phyloP scores from a whole-genome alignment of 2,888 invertebrate species.

The Lithosia quadra region DNA sequence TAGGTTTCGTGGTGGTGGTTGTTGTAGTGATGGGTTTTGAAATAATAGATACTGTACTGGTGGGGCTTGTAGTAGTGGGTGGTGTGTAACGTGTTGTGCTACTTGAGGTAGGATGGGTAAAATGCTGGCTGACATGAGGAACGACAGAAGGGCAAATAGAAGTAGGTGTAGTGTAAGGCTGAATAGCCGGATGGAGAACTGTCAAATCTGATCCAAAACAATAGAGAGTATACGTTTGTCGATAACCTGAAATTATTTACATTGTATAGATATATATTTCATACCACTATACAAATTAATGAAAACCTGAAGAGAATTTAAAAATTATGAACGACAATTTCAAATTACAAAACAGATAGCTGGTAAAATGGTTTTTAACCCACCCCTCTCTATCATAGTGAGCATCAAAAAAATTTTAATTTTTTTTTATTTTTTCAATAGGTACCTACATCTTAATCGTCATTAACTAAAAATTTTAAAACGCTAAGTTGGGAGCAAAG shows the following conservation, averaged over 20 bases:
- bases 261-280: background rate
- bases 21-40: background rate
- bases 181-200: background rate
- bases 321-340: background rate
- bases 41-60: background rate
- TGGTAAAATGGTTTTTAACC: background rate
- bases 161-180: background rate
- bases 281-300: background rate
- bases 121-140: background rate
- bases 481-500: too few relatives aligned
- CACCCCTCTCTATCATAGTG: background rate
- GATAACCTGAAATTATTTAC: slow-evolving; percentile 15
- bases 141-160: background rate
- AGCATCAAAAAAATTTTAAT: too few relatives aligned
- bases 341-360: too few relatives aligned
- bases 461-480: too few relatives aligned
- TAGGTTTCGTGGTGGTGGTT: background rate
- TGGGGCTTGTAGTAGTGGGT: background rate
- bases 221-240: slow-evolving; percentile 11
- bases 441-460: too few relatives aligned
- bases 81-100: background rate
- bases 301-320: too few relatives aligned
- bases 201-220: slow-evolving; percentile 11
- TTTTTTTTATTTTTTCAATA: too few relatives aligned
- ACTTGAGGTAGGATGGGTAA: background rate